Evolutionary conservation across 2,797 vertebrate genomes (phyloP).

Genomic region (Dryobates pubescens): DNA sequence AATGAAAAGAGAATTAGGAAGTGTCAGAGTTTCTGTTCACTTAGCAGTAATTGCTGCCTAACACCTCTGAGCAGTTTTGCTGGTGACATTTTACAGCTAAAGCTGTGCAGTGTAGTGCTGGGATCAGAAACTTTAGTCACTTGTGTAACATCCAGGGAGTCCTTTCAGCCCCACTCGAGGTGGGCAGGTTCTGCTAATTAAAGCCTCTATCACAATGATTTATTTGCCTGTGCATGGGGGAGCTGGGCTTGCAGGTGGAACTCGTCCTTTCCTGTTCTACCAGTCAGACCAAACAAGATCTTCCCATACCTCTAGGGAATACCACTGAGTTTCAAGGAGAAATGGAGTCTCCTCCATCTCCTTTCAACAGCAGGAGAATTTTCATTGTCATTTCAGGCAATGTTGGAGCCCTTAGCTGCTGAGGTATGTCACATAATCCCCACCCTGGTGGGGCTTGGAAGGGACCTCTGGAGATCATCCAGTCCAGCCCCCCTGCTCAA

Average conservation of each 20-base stretch:
- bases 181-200: conserved; percentile 16
- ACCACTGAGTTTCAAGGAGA: background rate
- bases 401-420: background rate
- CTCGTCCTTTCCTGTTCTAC: conserved; percentile 21
- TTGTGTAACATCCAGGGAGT: background rate
- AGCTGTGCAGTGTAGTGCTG: background rate
- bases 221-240: background rate
- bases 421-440: background rate
- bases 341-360: background rate
- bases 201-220: background rate
- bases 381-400: background rate
- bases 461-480: no score
- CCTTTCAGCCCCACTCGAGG: background rate
- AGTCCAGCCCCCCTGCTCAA: no score
- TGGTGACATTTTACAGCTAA: background rate
- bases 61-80: background rate
- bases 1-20: background rate
- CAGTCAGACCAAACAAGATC: background rate
- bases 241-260: background rate
- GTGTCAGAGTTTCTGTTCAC: background rate
- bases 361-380: background rate
- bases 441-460: no score
- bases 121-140: background rate
- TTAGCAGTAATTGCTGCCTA: background rate
- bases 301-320: background rate